A percentile compares a stretch with the other conserved stretches of the same genome.
Conservation (phyloP, 2,797 vertebrate genomes). For the Lagorchestes hirsutus region DNA sequence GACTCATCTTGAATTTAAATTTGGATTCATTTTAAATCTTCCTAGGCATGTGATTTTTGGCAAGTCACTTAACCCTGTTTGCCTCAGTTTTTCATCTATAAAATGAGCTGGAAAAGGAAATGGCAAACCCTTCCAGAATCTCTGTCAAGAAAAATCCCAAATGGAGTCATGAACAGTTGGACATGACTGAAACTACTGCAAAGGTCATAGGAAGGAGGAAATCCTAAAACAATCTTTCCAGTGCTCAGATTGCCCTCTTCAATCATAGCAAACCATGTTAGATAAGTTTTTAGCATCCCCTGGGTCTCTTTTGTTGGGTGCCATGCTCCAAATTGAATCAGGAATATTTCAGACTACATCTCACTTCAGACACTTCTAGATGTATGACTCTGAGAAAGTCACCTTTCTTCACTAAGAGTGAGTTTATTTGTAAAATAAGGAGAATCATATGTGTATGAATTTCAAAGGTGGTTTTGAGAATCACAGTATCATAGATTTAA, state of each 20-base stretch:
- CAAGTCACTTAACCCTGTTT: too few species aligned
- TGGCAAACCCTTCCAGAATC: too few species aligned
- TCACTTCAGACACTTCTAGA: background rate
- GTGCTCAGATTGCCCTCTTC: background rate
- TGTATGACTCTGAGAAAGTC: too few species aligned
- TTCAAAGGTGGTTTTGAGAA: background rate
- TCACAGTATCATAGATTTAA: background rate
- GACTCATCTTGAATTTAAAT: background rate
- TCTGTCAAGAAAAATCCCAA: background rate
- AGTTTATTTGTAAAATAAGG: background rate
- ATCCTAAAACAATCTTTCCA: background rate
- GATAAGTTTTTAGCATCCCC: too few species aligned
- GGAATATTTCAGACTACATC: background rate
- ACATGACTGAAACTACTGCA: background rate
- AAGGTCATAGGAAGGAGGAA: background rate
- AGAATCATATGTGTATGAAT: background rate
- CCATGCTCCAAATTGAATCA: background rate
- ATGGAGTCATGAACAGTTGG: background rate
- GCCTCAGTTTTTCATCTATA: too few species aligned
- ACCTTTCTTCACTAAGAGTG: background rate
- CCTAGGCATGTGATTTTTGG: too few species aligned
- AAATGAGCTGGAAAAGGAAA: too few species aligned
- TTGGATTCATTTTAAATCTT: too few species aligned
- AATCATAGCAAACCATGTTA: too few species aligned
- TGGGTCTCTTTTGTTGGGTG: background rate